Base-by-base conservation (phyloP, 2,797 vertebrate genomes). In the Hypotaenidia okinawae region DNA sequence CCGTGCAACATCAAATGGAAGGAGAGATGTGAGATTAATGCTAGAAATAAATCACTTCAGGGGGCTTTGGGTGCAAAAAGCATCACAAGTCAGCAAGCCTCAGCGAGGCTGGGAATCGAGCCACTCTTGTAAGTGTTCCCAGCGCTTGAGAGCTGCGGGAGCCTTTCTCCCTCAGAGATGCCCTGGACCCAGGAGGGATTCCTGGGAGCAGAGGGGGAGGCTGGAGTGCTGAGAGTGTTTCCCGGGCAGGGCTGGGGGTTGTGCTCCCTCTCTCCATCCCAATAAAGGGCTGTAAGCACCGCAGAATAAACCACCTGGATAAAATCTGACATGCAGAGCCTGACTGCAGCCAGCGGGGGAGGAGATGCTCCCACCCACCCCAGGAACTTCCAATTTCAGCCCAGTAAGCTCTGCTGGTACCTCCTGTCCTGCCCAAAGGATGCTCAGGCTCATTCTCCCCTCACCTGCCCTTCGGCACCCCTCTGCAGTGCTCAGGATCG, bases 401-500 rank as follows among this genome's bases (percentile, higher is more conserved):
- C 17, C 5, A 25, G 16, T 5, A 1, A 18, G n/a, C 1, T 2
- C 43, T n/a, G 49, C 24, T 61, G 51, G 0, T 23, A 5, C 3
- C 21, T 9, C 32, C 15, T 16, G 0, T 25, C 57, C 75, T 6
- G 13, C 3, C 30, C 14, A 5, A 10, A 23, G 33, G 12, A 8
- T 10, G 41, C 54, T 30, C 3, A 5, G 21, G 25, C 32, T 27
- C 10, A 0, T n/a, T n/a, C 25, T 10, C 33, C 17, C 51, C 30
- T 37, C 0, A 0, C 17, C 61, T 62, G 33, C 18, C 2, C 7
- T 3, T 27, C 11, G 10, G 32, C n/a, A 39, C n/a, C 35, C 27
- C 32, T 33, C 11, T 1, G 0, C 0, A 6, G 14, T 13, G 3
- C 47, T 47, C 68, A 52, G 47, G 17, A 11, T 32, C 0, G 0